Percentiles rank a stretch among this genome's conserved stretches.
These are phyloP conservation scores for Leptodactylus fallax DNA, from an alignment of 2,797 vertebrate genomes.

Conservation along the genomic window DNA sequence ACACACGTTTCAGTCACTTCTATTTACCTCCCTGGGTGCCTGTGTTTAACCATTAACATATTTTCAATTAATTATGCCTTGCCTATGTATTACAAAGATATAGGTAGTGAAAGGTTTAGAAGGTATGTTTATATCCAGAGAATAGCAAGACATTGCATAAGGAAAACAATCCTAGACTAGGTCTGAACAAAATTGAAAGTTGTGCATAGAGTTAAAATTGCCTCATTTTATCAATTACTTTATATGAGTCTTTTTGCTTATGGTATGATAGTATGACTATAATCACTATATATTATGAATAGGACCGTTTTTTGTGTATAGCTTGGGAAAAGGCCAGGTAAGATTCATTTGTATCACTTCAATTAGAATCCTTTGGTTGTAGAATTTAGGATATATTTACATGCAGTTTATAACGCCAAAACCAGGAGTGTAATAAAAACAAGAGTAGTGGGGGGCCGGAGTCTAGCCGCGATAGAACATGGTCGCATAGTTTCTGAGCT, in stretches of 20 bases:
- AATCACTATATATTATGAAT: neutral
- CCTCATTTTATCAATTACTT: neutral
- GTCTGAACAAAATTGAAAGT: neutral
- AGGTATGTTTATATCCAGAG: neutral
- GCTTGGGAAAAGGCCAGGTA: neutral
- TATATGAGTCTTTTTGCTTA: neutral
- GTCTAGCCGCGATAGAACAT: no score
- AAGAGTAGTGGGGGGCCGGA: no score
- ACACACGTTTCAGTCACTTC: slow-evolving; percentile 33
- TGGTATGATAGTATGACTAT: no score
- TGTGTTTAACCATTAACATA: slow-evolving; percentile 33
- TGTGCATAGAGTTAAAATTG: neutral
- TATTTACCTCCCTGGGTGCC: slow-evolving; percentile 13
- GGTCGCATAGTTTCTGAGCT: no score
- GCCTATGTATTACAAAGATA: neutral
- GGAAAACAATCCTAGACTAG: neutral
- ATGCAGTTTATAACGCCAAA: no score
- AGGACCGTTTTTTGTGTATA: neutral
- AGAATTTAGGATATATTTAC: no score
- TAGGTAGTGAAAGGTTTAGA: neutral
- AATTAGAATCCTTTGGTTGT: neutral
- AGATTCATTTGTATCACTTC: neutral
- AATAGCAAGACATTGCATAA: neutral
- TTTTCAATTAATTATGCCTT: slow-evolving; percentile 1
- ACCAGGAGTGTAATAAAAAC: no score